Evolutionary conservation across 2,113 vertebrate genomes (phyloP), one percentile per base, ranked within the genome.

Genomic region (Tympanuchus pallidicinctus): DNA sequence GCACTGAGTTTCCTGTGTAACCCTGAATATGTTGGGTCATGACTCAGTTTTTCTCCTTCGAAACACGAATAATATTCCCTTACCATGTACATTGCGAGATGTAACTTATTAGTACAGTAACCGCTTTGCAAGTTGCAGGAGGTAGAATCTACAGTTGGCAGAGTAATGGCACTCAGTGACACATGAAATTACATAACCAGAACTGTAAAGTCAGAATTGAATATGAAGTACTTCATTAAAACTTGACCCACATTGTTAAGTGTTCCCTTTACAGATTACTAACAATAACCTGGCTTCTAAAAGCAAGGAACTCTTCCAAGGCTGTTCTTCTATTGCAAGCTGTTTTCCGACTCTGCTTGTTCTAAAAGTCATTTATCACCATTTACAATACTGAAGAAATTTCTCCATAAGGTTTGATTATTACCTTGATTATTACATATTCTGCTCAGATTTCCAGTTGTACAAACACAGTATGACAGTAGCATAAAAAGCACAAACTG

Each of bases 151-250:
- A 77, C 13, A 45, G 16, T 59, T 54, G 56, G 40, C 56, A 77
- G 86, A 93, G 54, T 64, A 88, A 21, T 67, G 54, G 34, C 10
- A 43, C 4, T 38, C 38, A 79, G 74, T 13, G 50, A 90, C 15
- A 50, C 4, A 34, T 30, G 40, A 82, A 93, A 75, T 82, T 17
- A 64, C 5, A 20, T 56, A 88, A 60, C 30, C 56, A 43, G 40
- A 19, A 78, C 81, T 89, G 38, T 60, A 74, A 86, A 90, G 28
- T 8, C 9, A 83, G 81, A 78, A 78, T n/a, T 74, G 57, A 78
- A 93, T 93, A 93, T 63, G 21, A 81, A 60, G 56, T 42, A 81
- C 21, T 86, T 90, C 56, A 74, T 86, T 92, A 83, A 71, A 59
- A 21, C 14, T 69, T 76, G n/a, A 86, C 24, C 19, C 56, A 63